A percentile compares a stretch with the other conserved stretches of the same genome.
These are phyloP conservation scores for Phaethornis superciliosus DNA, from an alignment of 2,113 vertebrate species.

Conservation along the genomic window DNA sequence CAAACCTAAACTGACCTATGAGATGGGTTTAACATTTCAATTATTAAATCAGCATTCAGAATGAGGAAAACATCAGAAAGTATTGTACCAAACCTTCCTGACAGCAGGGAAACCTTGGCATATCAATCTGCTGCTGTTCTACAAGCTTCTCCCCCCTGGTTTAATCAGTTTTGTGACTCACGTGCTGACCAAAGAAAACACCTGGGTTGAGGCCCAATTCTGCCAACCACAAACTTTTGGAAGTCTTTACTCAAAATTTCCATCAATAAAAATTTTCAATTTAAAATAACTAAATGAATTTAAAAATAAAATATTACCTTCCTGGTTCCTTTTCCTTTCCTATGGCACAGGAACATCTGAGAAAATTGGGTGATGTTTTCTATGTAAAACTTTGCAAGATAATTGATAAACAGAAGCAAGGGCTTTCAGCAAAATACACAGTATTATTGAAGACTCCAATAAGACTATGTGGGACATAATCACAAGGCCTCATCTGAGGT, in stretches of 20 bases:
- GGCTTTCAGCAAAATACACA: background rate
- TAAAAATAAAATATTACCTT: background rate
- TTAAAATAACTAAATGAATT: background rate
- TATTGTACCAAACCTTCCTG: background rate
- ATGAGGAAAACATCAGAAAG: background rate
- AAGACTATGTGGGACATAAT: background rate
- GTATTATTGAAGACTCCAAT: background rate
- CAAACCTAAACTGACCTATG: background rate
- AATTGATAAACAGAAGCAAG: background rate
- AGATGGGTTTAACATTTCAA: background rate
- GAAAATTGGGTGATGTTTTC: background rate
- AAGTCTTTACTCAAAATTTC: background rate
- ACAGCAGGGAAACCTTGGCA: background rate
- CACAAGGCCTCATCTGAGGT: background rate
- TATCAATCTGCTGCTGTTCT: background rate
- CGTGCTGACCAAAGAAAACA: fast-evolving
- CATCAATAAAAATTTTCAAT: background rate
- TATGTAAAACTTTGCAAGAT: background rate
- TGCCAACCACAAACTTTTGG: background rate
- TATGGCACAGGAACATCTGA: background rate
- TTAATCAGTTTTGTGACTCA: background rate
- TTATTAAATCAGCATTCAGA: background rate
- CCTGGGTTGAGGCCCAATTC: background rate
- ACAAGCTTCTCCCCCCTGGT: background rate
- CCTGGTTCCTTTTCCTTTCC: background rate